Evolutionary conservation across 2,113 vertebrate species (phyloP).

Genomic region (Bubo scandiacus): DNA sequence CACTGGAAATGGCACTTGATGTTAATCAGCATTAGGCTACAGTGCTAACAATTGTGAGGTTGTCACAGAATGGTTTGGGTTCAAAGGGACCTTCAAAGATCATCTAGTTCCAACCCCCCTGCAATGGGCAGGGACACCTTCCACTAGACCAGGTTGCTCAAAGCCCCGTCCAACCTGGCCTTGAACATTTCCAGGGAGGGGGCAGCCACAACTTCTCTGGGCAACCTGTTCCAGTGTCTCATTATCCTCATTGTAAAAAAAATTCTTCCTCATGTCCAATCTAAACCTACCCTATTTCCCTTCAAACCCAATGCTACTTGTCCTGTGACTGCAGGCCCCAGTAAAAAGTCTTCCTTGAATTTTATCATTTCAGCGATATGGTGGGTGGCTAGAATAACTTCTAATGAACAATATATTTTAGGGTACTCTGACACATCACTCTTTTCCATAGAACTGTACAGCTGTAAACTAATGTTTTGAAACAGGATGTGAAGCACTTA

Average conservation of each 20-base stretch:
- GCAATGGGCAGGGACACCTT: not conserved
- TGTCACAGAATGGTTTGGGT: not conserved
- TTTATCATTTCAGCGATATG: rapidly evolving
- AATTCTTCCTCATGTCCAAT: not conserved
- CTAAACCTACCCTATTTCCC: not conserved
- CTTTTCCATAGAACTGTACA: not conserved
- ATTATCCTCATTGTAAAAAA: not conserved
- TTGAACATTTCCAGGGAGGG: not conserved
- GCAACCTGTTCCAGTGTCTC: not conserved
- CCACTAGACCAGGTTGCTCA: not conserved
- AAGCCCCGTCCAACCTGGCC: not conserved
- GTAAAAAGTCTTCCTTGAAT: not conserved
- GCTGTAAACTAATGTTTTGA: not conserved
- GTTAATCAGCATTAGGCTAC: not conserved
- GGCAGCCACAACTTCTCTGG: not conserved
- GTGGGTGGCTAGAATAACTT: not conserved
- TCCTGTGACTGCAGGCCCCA: not conserved
- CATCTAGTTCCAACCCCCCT: not conserved
- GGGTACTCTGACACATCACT: not conserved
- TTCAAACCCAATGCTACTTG: not conserved
- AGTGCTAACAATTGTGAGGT: not conserved
- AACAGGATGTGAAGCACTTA: not conserved
- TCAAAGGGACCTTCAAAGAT: not conserved
- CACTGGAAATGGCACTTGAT: not conserved
- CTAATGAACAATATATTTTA: not conserved